Conservation (phyloP, 2,113 vertebrate species). For the Pedetes capensis region DNA sequence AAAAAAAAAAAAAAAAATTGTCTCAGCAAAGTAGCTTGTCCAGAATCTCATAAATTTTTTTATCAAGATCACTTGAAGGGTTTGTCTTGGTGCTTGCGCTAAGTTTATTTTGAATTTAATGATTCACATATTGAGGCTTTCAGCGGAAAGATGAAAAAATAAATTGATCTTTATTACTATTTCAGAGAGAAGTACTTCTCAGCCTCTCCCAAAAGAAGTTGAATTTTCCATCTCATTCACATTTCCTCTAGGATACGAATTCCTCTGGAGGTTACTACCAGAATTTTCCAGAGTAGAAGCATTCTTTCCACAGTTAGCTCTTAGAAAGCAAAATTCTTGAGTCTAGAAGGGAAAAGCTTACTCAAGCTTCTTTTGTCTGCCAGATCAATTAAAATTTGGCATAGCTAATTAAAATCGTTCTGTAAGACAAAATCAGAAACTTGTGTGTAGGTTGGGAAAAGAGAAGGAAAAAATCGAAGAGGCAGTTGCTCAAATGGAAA, state of each 20-base stretch:
- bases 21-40: neutral
- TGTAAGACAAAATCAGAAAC: conserved; percentile 44
- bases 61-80: neutral
- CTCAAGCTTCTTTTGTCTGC: conserved; percentile 40
- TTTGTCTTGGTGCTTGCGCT: neutral
- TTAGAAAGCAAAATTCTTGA: conserved; percentile 56
- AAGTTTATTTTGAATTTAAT: conserved; percentile 49
- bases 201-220: conserved; percentile 36
- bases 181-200: conserved; percentile 36
- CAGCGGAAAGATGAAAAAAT: conserved; percentile 46
- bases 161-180: conserved; percentile 23
- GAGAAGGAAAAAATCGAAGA: neutral
- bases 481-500: neutral
- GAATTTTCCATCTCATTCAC: neutral
- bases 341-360: conserved; percentile 44
- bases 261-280: conserved; percentile 34
- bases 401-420: conserved; percentile 46
- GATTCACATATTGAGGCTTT: conserved; percentile 38
- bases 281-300: conserved; percentile 52
- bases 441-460: neutral
- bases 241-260: conserved; percentile 24
- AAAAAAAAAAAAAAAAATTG: no score
- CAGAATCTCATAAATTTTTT: conserved; percentile 28
- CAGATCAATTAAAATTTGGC: conserved; percentile 56
- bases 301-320: conserved; percentile 53